phyloP scores from a whole-genome alignment of 2,888 invertebrate genomes.

The Schrankia costaestrigalis region DNA sequence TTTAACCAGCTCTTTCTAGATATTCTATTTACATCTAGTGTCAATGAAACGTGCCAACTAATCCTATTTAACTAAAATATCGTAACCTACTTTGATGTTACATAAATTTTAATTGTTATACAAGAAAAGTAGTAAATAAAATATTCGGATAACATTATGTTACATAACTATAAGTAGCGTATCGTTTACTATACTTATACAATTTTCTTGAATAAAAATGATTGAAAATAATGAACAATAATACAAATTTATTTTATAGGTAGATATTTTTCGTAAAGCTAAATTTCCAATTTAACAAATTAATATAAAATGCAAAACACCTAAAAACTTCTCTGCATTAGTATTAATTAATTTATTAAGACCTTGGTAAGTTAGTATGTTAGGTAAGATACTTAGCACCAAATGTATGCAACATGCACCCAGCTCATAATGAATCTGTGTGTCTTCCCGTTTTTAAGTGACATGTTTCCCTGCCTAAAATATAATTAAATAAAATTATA shows the following conservation, averaged over 20 bases:
- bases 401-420: slow-evolving; percentile 50
- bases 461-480: slow-evolving; percentile 27
- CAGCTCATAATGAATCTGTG: slow-evolving; percentile 70
- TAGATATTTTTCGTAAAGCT: no score
- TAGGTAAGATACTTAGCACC: slow-evolving; percentile 25
- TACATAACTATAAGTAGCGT: no score
- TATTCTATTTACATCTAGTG: slow-evolving; percentile 62
- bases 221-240: no score
- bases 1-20: slow-evolving; percentile 43
- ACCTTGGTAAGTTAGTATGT: slow-evolving; percentile 7
- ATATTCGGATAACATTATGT: slow-evolving; percentile 4
- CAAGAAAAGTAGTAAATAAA: slow-evolving; percentile 1
- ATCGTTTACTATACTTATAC: no score
- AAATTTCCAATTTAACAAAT: no score
- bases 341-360: background rate
- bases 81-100: slow-evolving; percentile 42
- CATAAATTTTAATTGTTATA: slow-evolving; percentile 8
- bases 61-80: slow-evolving; percentile 53
- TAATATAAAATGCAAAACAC: no score
- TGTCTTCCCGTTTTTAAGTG: slow-evolving; percentile 57
- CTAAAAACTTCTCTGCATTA: no score
- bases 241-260: no score
- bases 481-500: slow-evolving; percentile 37
- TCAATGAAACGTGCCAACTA: slow-evolving; percentile 69
- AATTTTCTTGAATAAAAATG: no score